Base-by-base conservation (phyloP, 1,140 invertebrate species). In the Temnothorax longispinosus region DNA sequence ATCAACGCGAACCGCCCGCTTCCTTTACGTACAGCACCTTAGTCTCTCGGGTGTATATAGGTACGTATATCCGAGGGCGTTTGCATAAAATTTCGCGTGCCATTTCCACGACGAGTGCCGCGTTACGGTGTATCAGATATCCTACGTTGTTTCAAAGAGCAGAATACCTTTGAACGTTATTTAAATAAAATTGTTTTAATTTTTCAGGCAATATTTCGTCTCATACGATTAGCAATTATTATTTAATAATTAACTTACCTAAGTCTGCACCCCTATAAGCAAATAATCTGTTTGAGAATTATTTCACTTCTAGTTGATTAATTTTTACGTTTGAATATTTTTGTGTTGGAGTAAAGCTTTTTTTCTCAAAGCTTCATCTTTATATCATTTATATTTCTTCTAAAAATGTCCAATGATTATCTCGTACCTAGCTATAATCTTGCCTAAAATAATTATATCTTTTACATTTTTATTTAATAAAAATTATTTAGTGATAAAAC, bases 1-100 rank as follows among this genome's bases (percentile, higher is more conserved):
- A 82, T 72, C 67, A 82, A 82, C 65, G 78, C 50, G 52, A 38
- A 13, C 18, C 38, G 35, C 21, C 10, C 67, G 78, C 15, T 81
- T 58, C 21, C 64, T 71, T 69, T 56, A 21, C 50, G 21, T 69
- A 27, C 35, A 44, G 21, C 21, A 15, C 15, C 21, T 72, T 32
- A 32, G 21, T 47, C 21, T 41, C 11, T 47, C 65, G 50, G 27
- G 27, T 8, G 10, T 50, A 64, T 64, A 80, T 27, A 27, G 27
- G 0, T 52, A 44, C 5, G 3, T 64, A 52, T 77, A 52, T 77
- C 13, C 58, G 13, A 38, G 15, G 15, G 1, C 15, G 52, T 87
- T 87, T 87, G 85, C 77, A 87, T 87, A 82, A 87, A 82, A 87
- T 87, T 87, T 87, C 21, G 56, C 64, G 32, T 72, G 52, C 76